A percentile compares a stretch with the other conserved stretches of the same genome.
Evolutionary conservation across 30 jellyfish, hydroid and myxozoan genomes (phyloP).

Genomic region (Hydra vulgaris): DNA sequence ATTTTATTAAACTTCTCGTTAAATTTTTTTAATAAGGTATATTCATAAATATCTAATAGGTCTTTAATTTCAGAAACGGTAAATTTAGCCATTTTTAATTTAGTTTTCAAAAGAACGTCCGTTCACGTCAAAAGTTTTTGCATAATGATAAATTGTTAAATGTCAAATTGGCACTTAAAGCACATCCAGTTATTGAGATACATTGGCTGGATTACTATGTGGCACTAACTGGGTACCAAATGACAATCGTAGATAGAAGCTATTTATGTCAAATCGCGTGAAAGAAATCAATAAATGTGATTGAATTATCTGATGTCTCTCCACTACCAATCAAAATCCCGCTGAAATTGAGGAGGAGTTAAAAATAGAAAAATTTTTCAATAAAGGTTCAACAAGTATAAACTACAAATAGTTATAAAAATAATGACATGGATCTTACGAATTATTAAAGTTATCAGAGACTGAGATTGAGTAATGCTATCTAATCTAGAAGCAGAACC

Average conservation of each 20-base stretch:
- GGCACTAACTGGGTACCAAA: conserved; percentile 48
- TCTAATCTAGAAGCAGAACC: too few species aligned
- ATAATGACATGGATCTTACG: conserved; percentile 29
- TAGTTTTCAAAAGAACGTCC: too few species aligned
- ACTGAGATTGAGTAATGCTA: too few species aligned
- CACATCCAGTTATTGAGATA: conserved; percentile 18
- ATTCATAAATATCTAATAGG: too few species aligned
- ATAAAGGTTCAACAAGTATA: conserved; percentile 38
- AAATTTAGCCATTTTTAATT: too few species aligned
- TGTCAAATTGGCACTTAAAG: conserved; percentile 30
- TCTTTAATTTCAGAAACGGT: too few species aligned
- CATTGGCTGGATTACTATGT: conserved; percentile 52
- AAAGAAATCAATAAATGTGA: conserved; percentile 17
- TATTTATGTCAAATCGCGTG: conserved; percentile 28
- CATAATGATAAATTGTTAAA: too few species aligned
- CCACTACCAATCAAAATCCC: conserved; percentile 31
- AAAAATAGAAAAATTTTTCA: conserved; percentile 23
- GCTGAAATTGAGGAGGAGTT: conserved; percentile 50
- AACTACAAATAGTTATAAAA: not conserved
- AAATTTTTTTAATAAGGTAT: too few species aligned
- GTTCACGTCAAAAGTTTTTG: too few species aligned
- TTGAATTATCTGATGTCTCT: conserved; percentile 25
- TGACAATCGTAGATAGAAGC: conserved; percentile 45
- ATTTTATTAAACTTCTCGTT: too few species aligned
- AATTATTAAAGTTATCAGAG: not conserved